phyloP scores from a whole-genome alignment of 2,888 invertebrate species.

The Leptarthrus brevirostris region DNA sequence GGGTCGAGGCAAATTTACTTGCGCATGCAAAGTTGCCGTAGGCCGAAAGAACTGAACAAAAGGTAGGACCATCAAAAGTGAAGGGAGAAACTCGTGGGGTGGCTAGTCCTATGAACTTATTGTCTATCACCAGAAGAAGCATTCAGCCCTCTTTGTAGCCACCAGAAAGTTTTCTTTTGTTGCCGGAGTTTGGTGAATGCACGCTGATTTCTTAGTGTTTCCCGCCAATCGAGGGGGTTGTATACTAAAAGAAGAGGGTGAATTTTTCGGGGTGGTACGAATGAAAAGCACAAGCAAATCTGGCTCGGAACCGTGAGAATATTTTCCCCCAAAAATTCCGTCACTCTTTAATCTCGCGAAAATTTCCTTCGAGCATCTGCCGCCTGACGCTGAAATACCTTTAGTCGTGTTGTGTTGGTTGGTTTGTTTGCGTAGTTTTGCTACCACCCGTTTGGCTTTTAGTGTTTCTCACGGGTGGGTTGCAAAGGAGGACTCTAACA shows the following conservation, averaged over 20 bases:
- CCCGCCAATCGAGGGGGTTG: slow-evolving; percentile 39
- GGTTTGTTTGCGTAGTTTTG: background rate
- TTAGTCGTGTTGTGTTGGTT: no score
- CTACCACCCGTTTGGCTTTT: slow-evolving; percentile 20
- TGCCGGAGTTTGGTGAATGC: background rate
- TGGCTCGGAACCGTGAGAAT: slow-evolving; percentile 50
- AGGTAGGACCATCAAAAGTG: slow-evolving; percentile 29
- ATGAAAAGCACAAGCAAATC: slow-evolving; percentile 38
- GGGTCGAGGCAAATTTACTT: background rate
- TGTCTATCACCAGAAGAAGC: slow-evolving; percentile 48
- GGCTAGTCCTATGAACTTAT: slow-evolving; percentile 49
- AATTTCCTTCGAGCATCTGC: slow-evolving; percentile 51
- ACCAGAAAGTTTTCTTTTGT: slow-evolving; percentile 51
- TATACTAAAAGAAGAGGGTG: slow-evolving; percentile 48
- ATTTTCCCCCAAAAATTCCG: slow-evolving; percentile 52
- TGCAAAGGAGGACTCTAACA: slow-evolving; percentile 13
- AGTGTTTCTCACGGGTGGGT: slow-evolving; percentile 50
- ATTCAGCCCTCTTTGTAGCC: slow-evolving; percentile 28
- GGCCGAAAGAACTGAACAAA: slow-evolving; percentile 22
- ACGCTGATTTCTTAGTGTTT: slow-evolving; percentile 35
- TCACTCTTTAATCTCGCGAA: slow-evolving; percentile 50
- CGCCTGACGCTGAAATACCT: slow-evolving; percentile 22
- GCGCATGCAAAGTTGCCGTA: slow-evolving; percentile 22
- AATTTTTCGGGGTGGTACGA: slow-evolving; percentile 26
- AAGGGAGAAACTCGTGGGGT: slow-evolving; percentile 50